Base-by-base conservation (phyloP, 2,888 invertebrate genomes). In the Agonopterix heracliana region DNA sequence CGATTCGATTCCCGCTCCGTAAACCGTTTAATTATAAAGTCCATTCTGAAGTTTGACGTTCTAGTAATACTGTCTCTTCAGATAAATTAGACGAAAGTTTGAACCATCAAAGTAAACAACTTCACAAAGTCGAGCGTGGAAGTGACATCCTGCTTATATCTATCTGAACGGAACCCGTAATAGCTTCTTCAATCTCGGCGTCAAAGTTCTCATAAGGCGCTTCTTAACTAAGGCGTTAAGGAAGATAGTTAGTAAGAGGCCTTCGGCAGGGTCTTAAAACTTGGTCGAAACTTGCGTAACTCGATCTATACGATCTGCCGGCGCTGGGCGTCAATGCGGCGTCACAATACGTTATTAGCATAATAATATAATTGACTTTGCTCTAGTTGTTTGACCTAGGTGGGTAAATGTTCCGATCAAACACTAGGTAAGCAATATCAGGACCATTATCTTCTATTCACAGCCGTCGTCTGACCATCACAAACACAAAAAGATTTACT, bases 121-220 rank as follows among this genome's bases (percentile, higher is more conserved):
- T 85, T 80, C 74, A 74, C 79, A 78, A 82, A 87, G 84, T 83
- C 74, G 78, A 73, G 77, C 80, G 80, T 88, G 86, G 81, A 76
- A 82, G 79, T 86, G 86, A 88, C 87, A 84, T 83, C 77, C 80
- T 81, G 82, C 81, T 84, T 86, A 86, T 81, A 87, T 86, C 78
- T 83, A 81, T 84, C 77, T 74, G 81, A 83, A 85, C 78, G 81
- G 82, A 82, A 78, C 80, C 76, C 74, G 79, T 86, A 86, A 87
- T 88, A 83, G 87, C 86, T 86, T 86, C 85, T 82, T 86, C 86
- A 86, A 87, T 86, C 85, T 84, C 80, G 64, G 76, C 84, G 85
- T 84, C 85, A 83, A 87, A 87, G 87, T 87, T 86, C 86, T 87
- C 86, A 83, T 86, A 85, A 85, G 86, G 76, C 82, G 83, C 80